A percentile compares a stretch with the other conserved stretches of the same genome.
phyloP scores from a whole-genome alignment of 2,888 invertebrate genomes.

The Achlya flavicornis region DNA sequence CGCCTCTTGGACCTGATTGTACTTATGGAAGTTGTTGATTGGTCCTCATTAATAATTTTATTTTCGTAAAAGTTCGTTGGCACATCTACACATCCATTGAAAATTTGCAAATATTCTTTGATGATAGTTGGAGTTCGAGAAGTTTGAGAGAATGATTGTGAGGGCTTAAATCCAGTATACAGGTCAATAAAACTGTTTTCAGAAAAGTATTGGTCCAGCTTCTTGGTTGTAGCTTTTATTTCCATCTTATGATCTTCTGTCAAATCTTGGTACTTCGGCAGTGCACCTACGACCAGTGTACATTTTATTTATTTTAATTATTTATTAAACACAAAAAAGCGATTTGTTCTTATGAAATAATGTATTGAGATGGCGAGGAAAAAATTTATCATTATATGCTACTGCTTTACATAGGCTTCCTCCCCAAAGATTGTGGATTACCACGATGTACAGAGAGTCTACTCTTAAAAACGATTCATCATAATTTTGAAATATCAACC shows the following conservation, averaged over 20 bases:
- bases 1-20: slow-evolving; percentile 39
- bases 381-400: neutral
- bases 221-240: slow-evolving; percentile 31
- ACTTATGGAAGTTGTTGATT: slow-evolving; percentile 34
- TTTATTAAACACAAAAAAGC: neutral
- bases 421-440: neutral
- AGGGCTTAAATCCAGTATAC: neutral
- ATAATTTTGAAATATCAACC: too few relatives aligned
- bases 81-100: slow-evolving; percentile 25
- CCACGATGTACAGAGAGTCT: neutral
- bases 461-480: too few relatives aligned
- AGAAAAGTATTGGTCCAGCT: slow-evolving; percentile 29
- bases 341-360: neutral
- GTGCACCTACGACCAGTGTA: slow-evolving; percentile 70
- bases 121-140: slow-evolving; percentile 26
- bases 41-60: slow-evolving; percentile 10
- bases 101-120: slow-evolving; percentile 31
- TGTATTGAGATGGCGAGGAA: neutral
- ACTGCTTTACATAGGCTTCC: slow-evolving; percentile 1
- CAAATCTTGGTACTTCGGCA: slow-evolving; percentile 57
- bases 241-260: slow-evolving; percentile 50
- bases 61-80: slow-evolving; percentile 21
- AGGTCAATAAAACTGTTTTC: slow-evolving; percentile 16
- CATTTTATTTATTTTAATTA: slow-evolving; percentile 47
- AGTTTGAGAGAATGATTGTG: slow-evolving; percentile 15